A percentile compares a stretch with the other conserved stretches of the same genome.
These are phyloP conservation scores for Atrichornis clamosus DNA, from an alignment of 2,113 vertebrate genomes.

Conservation along the genomic window DNA sequence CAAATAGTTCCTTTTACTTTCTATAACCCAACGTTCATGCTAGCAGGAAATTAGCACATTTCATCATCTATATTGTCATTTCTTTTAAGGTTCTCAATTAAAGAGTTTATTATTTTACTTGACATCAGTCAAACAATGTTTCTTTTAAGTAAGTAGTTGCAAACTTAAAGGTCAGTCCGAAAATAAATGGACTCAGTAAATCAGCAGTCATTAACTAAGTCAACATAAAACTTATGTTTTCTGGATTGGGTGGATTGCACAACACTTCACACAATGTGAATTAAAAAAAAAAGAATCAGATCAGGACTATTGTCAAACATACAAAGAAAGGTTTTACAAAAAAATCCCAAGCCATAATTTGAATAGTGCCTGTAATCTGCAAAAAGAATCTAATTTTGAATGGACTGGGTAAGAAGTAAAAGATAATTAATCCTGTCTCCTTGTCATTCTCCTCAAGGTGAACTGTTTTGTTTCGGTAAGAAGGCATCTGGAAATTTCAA, in stretches of 20 bases:
- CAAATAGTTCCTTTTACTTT: background rate
- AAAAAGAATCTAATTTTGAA: background rate
- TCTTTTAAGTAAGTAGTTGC: background rate
- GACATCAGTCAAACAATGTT: background rate
- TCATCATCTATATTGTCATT: background rate
- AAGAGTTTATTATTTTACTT: background rate
- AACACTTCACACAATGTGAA: background rate
- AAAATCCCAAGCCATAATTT: background rate
- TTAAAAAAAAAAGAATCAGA: background rate
- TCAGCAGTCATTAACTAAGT: background rate
- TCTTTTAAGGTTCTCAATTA: background rate
- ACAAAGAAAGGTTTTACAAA: background rate
- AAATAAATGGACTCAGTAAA: background rate
- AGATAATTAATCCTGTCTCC: background rate
- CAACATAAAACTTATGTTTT: background rate
- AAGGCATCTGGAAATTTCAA: background rate
- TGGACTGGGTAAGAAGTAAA: background rate
- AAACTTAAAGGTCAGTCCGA: background rate
- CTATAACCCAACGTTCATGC: background rate
- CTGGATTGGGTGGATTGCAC: background rate
- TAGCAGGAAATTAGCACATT: background rate
- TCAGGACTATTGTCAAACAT: background rate
- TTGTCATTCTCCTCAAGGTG: constrained; percentile 2
- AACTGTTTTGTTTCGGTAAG: background rate
- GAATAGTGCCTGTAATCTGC: background rate